Base-by-base conservation (phyloP, 2,113 vertebrate species). In the Plotosus lineatus region DNA sequence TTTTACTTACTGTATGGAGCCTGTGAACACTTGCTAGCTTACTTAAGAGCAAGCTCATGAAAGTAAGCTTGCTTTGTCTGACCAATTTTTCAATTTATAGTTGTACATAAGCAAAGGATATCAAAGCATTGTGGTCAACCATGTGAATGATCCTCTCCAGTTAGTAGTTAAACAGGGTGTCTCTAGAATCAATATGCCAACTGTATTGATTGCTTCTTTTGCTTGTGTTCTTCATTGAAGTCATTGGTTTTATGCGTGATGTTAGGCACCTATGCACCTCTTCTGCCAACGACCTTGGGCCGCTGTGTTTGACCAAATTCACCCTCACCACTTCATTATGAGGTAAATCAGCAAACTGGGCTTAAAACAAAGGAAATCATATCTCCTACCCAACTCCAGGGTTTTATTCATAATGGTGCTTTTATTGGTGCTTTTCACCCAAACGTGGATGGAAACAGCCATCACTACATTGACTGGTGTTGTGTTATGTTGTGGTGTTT, bases 341-440 rank as follows among this genome's bases (percentile, higher is more conserved):
- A 78, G 8, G 14, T 33, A 74, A 60, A 73, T 17, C 69, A 46
- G 21, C 46, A 26, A 31, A 76, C 40, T 66, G 58, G 50, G 65
- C 51, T 56, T 31, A 68, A 31, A 51, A 69, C 38, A 75, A 65
- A 73, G 19, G 23, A 50, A 38, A 33, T 44, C 31, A 50, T 17
- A 80, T 60, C 66, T 80, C 42, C 40, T 60, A 60, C 66, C 90
- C 60, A 82, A 87, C 84, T 90, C 87, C 83, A 89, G 91, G 92
- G 91, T 91, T 83, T 82, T 88, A 84, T 91, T 90, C 90, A 89
- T 88, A 88, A 88, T 92, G 92, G 92, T 94, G 92, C 93, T 94
- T 91, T 82, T 88, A 90, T 82, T 90, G 93, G 92, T 93, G 93
- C 93, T 94, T 51, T 82, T 89, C 86, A 85, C 68, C 74, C 46